phyloP scores from a whole-genome alignment of 2,888 invertebrate genomes.

The Amiota mariae region DNA sequence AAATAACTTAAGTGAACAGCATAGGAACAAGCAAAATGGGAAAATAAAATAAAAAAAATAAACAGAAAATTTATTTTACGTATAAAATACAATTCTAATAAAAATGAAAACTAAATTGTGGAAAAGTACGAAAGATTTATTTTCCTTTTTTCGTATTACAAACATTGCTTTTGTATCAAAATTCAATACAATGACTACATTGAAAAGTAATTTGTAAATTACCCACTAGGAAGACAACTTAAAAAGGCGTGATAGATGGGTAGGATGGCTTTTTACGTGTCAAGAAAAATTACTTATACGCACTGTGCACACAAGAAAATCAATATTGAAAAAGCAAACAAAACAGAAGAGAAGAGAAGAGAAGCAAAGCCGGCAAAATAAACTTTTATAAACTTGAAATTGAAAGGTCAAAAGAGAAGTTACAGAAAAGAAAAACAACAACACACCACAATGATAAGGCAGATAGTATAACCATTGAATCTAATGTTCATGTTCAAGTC shows the following conservation, averaged over 20 bases:
- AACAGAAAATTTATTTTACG: neutral
- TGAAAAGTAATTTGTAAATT: constrained; percentile 4
- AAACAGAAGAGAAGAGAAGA: neutral
- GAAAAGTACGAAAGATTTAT: constrained; percentile 9
- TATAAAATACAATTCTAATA: neutral
- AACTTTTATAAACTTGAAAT: constrained; percentile 56
- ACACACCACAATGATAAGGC: constrained; percentile 20
- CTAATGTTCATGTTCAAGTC: neutral
- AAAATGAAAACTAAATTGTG: neutral
- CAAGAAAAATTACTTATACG: constrained; percentile 47
- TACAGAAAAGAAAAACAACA: constrained; percentile 4
- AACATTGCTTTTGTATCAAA: neutral
- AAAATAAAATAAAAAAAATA: neutral
- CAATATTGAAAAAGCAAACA: neutral
- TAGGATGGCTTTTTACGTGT: constrained; percentile 4
- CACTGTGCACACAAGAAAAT: constrained; percentile 30
- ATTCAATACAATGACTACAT: neutral
- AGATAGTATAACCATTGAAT: neutral
- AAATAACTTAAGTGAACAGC: neutral
- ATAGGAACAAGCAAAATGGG: neutral
- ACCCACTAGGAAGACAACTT: neutral
- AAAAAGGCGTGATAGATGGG: constrained; percentile 1
- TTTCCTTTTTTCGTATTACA: neutral
- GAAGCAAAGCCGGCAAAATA: neutral
- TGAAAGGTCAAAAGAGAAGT: constrained; percentile 43